phyloP scores from a whole-genome alignment of 2,113 vertebrate genomes.

The Thunnus thynnus region DNA sequence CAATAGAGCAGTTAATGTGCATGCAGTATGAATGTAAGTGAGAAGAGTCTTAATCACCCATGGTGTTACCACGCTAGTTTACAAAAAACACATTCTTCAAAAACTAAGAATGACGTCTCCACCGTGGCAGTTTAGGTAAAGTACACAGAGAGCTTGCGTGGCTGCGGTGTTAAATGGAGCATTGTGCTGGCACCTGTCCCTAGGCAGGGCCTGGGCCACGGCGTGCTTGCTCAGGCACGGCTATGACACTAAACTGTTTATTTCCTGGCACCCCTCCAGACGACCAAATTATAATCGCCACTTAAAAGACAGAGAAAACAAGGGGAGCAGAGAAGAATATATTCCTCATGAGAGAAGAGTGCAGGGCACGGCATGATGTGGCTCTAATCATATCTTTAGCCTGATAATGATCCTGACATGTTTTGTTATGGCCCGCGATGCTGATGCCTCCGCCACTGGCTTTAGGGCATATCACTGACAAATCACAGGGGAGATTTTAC shows the following conservation, averaged over 20 bases:
- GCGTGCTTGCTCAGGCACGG: slow-evolving; percentile 60
- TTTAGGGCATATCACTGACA: slow-evolving; percentile 82
- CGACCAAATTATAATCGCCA: slow-evolving; percentile 69
- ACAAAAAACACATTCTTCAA: slow-evolving; percentile 45
- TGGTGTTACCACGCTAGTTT: slow-evolving; percentile 38
- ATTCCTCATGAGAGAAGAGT: slow-evolving; percentile 61
- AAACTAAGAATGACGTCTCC: slow-evolving; percentile 24
- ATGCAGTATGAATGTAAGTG: slow-evolving; percentile 4
- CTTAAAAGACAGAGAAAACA: slow-evolving; percentile 68
- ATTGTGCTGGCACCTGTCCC: slow-evolving; percentile 69
- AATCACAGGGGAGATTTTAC: slow-evolving; percentile 73
- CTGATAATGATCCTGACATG: slow-evolving; percentile 89
- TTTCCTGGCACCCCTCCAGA: slow-evolving; percentile 72
- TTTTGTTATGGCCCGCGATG: slow-evolving; percentile 84
- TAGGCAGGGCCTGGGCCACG: slow-evolving; percentile 43
- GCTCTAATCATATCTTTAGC: slow-evolving; percentile 78
- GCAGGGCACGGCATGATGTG: slow-evolving; percentile 40
- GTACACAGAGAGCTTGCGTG: slow-evolving; percentile 55
- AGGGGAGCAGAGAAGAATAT: slow-evolving; percentile 48
- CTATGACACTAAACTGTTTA: slow-evolving; percentile 74
- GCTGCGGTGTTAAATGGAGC: slow-evolving; percentile 74
- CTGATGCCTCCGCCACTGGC: slow-evolving; percentile 82
- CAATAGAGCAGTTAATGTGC: slow-evolving; percentile 21
- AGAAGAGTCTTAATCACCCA: slow-evolving; percentile 39
- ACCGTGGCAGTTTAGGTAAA: slow-evolving; percentile 27